Conservation (phyloP, 92 coral and sea anemone species). For the Actinernus sp. region DNA sequence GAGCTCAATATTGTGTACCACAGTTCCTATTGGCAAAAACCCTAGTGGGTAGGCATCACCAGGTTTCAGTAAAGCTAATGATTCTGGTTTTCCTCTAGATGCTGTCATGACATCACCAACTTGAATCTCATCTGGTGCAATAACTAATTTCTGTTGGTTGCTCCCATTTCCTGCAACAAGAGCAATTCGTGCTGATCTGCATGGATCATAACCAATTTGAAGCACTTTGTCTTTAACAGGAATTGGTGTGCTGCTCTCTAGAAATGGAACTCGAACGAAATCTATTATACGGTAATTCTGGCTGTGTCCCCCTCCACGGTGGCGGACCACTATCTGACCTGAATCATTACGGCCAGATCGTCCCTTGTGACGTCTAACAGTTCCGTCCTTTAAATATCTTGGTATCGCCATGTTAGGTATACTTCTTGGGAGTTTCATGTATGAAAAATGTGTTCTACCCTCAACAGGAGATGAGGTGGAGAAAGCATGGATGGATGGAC, state of each 20-base stretch:
- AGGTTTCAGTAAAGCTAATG: constrained; percentile 83
- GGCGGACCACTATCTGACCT: constrained; percentile 84
- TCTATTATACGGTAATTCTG: constrained; percentile 94
- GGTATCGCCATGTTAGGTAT: constrained; percentile 92
- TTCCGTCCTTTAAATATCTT: constrained; percentile 88
- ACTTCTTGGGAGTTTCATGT: constrained; percentile 80
- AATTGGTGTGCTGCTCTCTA: constrained; percentile 17
- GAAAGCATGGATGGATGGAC: constrained; percentile 41
- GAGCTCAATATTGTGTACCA: constrained; percentile 94
- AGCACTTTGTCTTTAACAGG: constrained; percentile 82
- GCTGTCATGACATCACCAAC: constrained; percentile 94
- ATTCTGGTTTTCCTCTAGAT: constrained; percentile 83
- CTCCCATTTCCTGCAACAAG: constrained; percentile 96
- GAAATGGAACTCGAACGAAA: constrained; percentile 82
- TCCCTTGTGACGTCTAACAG: constrained; percentile 75
- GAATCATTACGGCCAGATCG: constrained; percentile 91
- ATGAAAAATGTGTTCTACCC: constrained; percentile 93
- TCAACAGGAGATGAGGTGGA: constrained; percentile 58
- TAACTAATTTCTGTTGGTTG: constrained; percentile 81
- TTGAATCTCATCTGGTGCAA: constrained; percentile 91
- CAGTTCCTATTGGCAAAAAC: constrained; percentile 86
- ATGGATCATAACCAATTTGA: constrained; percentile 95
- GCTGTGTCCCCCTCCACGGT: constrained; percentile 97
- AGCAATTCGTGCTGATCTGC: constrained; percentile 96
- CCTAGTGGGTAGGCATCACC: constrained; percentile 98